Evolutionary conservation across 2,888 invertebrate genomes (phyloP), one percentile per base, ranked within the genome.

Genomic region (Lamellibrachia satsuma): DNA sequence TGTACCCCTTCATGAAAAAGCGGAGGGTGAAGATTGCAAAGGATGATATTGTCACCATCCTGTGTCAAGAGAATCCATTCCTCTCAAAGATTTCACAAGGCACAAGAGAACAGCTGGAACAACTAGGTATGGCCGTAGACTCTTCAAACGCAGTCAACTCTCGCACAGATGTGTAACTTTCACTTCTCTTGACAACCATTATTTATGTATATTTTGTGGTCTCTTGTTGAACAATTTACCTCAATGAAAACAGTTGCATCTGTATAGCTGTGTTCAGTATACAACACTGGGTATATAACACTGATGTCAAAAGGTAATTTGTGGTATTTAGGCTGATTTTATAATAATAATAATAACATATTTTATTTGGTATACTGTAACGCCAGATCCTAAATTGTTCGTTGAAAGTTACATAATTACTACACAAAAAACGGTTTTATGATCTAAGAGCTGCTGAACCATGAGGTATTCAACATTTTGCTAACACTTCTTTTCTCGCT

Each of bases 1-100:
- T 94, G 92, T 93, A 92, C 90, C 94, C 94, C 27, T 94, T 93
- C 93, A 92, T 94, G 91, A 93, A 92, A 4, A 91, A 93, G 57
- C 97, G 99, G 1, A 98, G 98, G 94, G 97, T 99, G 52, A 95
- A 96, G 90, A 97, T 99, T 92, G 97, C 97, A 0, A 98, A 97
- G 94, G 97, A 98, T 0, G 99, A 99, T 97, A 97, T 99, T 39
- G 97, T 98, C 27, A 97, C 97, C 90, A 97, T 99, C 91, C 97
- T 99, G 90, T 97, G 98, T 95, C 98, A 98, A 95, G 98, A 98
- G 94, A 98, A 98, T 96, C 98, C 99, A 0, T 97, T 98, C 93
- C 97, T 98, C n/a, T 97, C 97, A 2, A 97, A 97, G 91, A 97
- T 99, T 93, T 97, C 97, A 7, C 97, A 97, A 92, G 97, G 97